A percentile compares a stretch with the other conserved stretches of the same genome.
phyloP scores from a whole-genome alignment of 2,113 vertebrate genomes.

The Lonchura striata region DNA sequence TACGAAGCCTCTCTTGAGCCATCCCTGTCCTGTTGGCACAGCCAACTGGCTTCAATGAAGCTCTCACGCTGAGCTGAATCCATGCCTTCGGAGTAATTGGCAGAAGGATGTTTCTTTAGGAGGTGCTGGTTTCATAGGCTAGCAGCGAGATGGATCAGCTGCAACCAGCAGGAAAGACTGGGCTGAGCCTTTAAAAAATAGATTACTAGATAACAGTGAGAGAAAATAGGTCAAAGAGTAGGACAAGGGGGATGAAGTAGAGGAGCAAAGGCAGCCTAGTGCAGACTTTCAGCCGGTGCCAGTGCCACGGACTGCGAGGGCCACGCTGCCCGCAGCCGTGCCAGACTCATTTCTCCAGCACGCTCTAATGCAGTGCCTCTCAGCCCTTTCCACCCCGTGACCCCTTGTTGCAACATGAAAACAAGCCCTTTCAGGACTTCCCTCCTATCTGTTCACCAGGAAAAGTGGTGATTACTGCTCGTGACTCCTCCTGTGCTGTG shows the following conservation, averaged over 20 bases:
- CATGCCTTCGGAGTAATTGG: slow-evolving; percentile 26
- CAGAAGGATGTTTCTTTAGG: slow-evolving; percentile 8
- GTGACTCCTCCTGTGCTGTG: not conserved
- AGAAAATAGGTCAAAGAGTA: slow-evolving; percentile 55
- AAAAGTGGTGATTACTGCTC: not conserved
- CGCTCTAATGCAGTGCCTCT: not conserved
- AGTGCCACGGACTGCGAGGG: not conserved
- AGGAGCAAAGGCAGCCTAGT: not conserved
- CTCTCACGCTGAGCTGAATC: slow-evolving; percentile 22
- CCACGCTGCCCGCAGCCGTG: not conserved
- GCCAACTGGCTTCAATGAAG: slow-evolving; percentile 17
- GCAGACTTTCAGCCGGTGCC: not conserved
- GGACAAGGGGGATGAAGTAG: not conserved
- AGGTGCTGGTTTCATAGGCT: slow-evolving; percentile 27
- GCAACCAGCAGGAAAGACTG: slow-evolving; percentile 20
- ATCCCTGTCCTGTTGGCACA: slow-evolving; percentile 7
- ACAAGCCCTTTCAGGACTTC: not conserved
- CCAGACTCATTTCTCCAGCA: not conserved
- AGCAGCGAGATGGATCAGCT: slow-evolving; percentile 5
- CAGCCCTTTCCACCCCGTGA: not conserved
- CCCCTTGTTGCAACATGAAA: not conserved
- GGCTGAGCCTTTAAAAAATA: slow-evolving; percentile 33
- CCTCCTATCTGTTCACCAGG: not conserved
- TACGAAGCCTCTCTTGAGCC: not conserved
- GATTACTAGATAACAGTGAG: slow-evolving; percentile 41